These are phyloP conservation scores for Phyllotreta cruciferae DNA, from an alignment of 2,888 invertebrate species.

Conservation along the genomic window DNA sequence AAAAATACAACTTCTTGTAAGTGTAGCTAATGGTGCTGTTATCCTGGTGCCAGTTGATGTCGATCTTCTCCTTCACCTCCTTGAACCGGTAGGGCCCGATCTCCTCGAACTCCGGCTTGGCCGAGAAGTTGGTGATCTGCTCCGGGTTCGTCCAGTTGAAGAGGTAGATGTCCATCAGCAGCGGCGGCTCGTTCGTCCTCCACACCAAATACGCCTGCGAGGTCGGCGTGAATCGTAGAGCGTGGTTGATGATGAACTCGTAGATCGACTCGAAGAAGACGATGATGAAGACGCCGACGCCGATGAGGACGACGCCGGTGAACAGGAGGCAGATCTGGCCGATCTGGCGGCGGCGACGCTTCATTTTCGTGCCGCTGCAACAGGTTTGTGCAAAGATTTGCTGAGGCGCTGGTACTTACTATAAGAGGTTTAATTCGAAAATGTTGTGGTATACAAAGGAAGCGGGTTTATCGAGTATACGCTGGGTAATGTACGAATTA, in stretches of 20 bases:
- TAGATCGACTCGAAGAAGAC: slow-evolving; percentile 51
- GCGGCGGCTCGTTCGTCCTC: slow-evolving; percentile 55
- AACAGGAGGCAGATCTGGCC: slow-evolving; percentile 48
- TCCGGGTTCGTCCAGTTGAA: slow-evolving; percentile 62
- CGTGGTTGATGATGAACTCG: slow-evolving; percentile 48
- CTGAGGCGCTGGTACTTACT: no score
- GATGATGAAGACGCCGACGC: slow-evolving; percentile 49
- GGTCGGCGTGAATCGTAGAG: slow-evolving; percentile 46
- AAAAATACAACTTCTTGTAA: slow-evolving; percentile 72
- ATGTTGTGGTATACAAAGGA: no score
- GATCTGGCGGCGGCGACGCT: slow-evolving; percentile 43
- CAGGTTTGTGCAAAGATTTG: not conserved
- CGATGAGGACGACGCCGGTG: slow-evolving; percentile 49
- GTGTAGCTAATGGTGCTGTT: slow-evolving; percentile 78
- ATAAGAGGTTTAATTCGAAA: no score
- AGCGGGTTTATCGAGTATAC: no score
- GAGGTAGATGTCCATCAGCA: slow-evolving; percentile 54
- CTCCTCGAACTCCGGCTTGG: slow-evolving; percentile 66
- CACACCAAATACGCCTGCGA: slow-evolving; percentile 53
- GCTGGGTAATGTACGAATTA: no score
- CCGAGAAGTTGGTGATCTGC: slow-evolving; percentile 62
- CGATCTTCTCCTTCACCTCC: slow-evolving; percentile 73
- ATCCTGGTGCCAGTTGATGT: slow-evolving; percentile 75
- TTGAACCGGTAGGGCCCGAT: slow-evolving; percentile 72
- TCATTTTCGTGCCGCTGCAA: slow-evolving; percentile 44